phyloP scores from a whole-genome alignment of 2,797 vertebrate genomes.

The Falco biarmicus region DNA sequence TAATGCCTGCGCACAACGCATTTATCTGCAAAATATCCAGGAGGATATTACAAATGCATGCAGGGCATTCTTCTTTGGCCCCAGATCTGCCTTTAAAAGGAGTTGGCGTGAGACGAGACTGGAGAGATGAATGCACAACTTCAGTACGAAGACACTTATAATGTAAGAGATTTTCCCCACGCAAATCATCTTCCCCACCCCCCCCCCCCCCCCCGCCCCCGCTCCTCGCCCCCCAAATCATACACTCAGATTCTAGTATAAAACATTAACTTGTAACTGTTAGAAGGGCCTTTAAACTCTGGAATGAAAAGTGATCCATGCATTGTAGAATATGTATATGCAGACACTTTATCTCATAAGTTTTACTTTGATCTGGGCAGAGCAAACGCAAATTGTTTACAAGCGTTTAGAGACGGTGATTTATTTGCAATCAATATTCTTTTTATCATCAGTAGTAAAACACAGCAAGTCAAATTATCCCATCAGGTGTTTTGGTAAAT shows the following conservation, averaged over 20 bases:
- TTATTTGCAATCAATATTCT: slow-evolving; percentile 84
- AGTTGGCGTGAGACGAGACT: neutral
- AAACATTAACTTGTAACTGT: slow-evolving; percentile 65
- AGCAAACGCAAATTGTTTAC: slow-evolving; percentile 71
- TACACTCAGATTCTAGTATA: neutral
- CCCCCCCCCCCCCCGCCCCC: too few relatives aligned
- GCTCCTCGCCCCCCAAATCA: neutral
- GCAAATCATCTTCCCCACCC: neutral
- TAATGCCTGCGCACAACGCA: neutral
- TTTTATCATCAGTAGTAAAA: slow-evolving; percentile 83
- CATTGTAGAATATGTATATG: neutral
- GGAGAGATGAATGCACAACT: neutral
- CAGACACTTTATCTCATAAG: slow-evolving; percentile 64
- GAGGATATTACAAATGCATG: neutral
- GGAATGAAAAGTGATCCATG: neutral
- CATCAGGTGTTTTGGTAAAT: slow-evolving; percentile 83
- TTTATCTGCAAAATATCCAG: neutral
- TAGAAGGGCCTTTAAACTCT: neutral
- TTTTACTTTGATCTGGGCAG: slow-evolving; percentile 73
- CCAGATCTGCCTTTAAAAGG: slow-evolving; percentile 41
- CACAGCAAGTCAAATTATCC: slow-evolving; percentile 81
- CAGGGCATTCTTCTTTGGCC: slow-evolving; percentile 5
- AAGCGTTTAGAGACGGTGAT: slow-evolving; percentile 73
- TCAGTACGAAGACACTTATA: neutral
- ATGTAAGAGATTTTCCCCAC: neutral